phyloP scores from a whole-genome alignment of 2,888 invertebrate genomes.

The Eristalis arbustorum region DNA sequence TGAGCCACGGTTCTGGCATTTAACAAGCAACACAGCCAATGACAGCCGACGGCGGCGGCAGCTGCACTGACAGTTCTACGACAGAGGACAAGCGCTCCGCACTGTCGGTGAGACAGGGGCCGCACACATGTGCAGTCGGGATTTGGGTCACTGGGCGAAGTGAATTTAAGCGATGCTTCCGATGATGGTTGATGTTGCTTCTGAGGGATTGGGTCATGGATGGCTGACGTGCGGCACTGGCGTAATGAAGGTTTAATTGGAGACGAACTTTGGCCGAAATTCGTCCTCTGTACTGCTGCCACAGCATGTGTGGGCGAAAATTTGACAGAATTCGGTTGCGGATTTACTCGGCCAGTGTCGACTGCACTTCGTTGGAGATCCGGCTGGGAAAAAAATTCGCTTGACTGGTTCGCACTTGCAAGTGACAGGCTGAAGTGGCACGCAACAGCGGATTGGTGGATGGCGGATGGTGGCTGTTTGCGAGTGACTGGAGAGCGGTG shows the following conservation, averaged over 20 bases:
- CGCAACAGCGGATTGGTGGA: background rate
- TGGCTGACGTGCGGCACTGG: background rate
- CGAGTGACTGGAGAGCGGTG: background rate
- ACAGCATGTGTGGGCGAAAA: background rate
- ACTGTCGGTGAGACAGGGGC: no score
- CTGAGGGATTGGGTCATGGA: background rate
- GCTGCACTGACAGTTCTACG: background rate
- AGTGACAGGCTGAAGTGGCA: background rate
- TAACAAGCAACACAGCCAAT: conserved; percentile 10
- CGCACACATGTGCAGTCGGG: no score
- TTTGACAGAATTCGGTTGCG: background rate
- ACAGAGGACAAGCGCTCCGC: background rate
- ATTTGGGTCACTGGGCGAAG: conserved; percentile 49
- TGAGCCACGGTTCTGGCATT: conserved; percentile 27
- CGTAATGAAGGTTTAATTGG: conserved; percentile 20
- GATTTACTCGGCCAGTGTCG: no score
- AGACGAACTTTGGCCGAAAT: background rate
- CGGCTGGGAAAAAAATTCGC: background rate
- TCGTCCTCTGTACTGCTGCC: background rate
- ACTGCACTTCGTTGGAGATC: background rate
- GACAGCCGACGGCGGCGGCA: background rate
- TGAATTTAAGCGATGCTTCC: conserved; percentile 41
- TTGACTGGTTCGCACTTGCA: background rate
- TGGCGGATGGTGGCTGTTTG: background rate
- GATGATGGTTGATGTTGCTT: conserved; percentile 22